Evolutionary conservation across 2,797 vertebrate species (phyloP), one percentile per base, ranked within the genome.

Genomic region (Brotula barbata): DNA sequence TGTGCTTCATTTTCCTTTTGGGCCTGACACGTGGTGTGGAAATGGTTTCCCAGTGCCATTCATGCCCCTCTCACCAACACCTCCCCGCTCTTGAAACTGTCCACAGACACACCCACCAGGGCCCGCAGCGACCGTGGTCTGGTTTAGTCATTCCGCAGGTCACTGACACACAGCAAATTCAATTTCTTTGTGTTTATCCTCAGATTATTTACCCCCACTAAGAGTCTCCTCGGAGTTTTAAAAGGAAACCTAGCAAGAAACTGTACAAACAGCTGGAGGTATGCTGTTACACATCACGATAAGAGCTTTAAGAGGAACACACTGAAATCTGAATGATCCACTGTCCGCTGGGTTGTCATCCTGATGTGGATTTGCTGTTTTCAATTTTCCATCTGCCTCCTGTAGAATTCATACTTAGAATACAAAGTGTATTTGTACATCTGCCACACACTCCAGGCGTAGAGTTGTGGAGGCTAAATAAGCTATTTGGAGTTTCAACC

Each of bases 21-120:
- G 64, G 64, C 9, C 37, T 75, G 75, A 73, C 71, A 53, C 53
- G 14, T 59, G 60, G 80, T 54, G 75, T 62, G 68, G 68, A 82
- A 75, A 85, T 69, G 52, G 61, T 22, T 33, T 75, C 68, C 37
- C 28, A 3, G 55, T 75, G 70, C 52, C 50, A 60, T 63, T 80
- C 58, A 67, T 62, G 40, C 45, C 21, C 37, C 45, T n/a, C 5
- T 60, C 51, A 15, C 6, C 50, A 1, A 14, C 1, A 25, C 19
- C 21, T 40, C 23, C n/a, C 37, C 19, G 36, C 5, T 25, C 17
- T 12, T 56, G 22, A 37, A 60, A 22, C 68, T 7, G 16, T 73
- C 52, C 52, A 50, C 57, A 40, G 31, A 52, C 51, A 45, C 19
- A 45, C 36, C 44, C 23, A 21, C 21, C 23, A 20, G 19, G 53